A percentile compares a stretch with the other conserved stretches of the same genome.
Conservation (phyloP, 2,113 vertebrate genomes). For the Oncorhynchus mykiss region DNA sequence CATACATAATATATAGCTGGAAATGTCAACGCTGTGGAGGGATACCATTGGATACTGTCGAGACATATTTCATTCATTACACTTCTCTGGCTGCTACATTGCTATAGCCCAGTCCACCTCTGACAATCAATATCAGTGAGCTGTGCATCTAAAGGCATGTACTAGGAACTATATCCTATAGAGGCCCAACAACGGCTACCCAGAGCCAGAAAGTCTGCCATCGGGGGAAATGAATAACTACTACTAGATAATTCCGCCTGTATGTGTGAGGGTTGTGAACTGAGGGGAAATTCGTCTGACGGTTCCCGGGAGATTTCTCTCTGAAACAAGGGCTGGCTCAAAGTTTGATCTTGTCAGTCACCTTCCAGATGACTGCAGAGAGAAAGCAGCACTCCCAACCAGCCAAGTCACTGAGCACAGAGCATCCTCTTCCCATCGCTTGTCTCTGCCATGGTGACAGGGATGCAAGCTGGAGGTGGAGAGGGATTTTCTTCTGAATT, state of each 20-base stretch:
- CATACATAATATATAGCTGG: neutral
- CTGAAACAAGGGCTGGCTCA: conserved; percentile 46
- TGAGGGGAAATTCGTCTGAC: conserved; percentile 27
- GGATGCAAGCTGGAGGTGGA: neutral
- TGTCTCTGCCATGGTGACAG: neutral
- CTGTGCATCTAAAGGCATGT: conserved; percentile 37
- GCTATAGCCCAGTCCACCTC: conserved; percentile 20
- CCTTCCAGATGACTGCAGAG: conserved; percentile 52
- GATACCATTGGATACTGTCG: neutral
- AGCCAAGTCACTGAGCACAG: neutral
- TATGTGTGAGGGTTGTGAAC: conserved; percentile 41
- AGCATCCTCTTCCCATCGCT: neutral
- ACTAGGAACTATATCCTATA: conserved; percentile 23
- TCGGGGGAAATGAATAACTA: conserved; percentile 65
- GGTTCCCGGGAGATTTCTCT: conserved; percentile 57
- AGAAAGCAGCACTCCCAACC: neutral
- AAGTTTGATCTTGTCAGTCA: conserved; percentile 70
- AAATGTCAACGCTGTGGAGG: neutral
- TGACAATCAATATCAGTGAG: conserved; percentile 51
- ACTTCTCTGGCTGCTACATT: conserved; percentile 8
- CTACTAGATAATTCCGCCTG: conserved; percentile 50
- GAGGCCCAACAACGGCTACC: conserved; percentile 43
- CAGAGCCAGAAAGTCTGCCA: conserved; percentile 44
- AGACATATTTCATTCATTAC: conserved; percentile 9
- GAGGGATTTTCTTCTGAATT: neutral